A percentile compares a stretch with the other conserved stretches of the same genome.
Evolutionary conservation across 2,888 invertebrate species (phyloP).

Genomic region (Lasioglossum lativentre): DNA sequence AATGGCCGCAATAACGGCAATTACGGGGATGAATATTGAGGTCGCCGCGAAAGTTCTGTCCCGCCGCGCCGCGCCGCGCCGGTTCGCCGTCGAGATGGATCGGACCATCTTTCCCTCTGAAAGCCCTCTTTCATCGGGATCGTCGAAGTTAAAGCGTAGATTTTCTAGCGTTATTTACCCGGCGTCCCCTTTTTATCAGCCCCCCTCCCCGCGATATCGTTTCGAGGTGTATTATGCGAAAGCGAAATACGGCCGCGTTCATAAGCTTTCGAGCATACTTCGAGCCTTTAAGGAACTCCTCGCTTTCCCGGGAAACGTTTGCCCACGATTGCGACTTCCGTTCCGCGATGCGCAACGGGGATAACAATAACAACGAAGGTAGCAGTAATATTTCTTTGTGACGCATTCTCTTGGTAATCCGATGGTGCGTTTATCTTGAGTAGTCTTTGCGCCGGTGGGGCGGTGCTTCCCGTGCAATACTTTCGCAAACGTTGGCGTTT

Average conservation of each 20-base stretch:
- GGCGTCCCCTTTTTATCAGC: neutral
- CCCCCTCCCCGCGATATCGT: neutral
- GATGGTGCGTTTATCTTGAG: neutral
- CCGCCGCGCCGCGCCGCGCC: neutral
- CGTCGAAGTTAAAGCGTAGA: neutral
- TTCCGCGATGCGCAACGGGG: neutral
- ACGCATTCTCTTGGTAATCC: neutral
- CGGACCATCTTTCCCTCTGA: slow-evolving; percentile 9
- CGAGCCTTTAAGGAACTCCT: neutral
- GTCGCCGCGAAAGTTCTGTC: slow-evolving; percentile 18
- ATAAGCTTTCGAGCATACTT: neutral
- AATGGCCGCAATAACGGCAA: slow-evolving; percentile 38
- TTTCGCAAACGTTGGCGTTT: neutral
- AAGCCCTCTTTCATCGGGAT: slow-evolving; percentile 9
- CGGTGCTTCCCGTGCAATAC: neutral
- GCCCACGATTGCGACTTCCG: neutral
- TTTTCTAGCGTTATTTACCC: neutral
- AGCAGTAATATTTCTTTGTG: neutral
- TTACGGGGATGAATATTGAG: slow-evolving; percentile 40
- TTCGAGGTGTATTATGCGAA: neutral
- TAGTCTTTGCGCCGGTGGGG: neutral
- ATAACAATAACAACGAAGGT: neutral
- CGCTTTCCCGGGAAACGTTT: neutral
- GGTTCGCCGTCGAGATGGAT: neutral
- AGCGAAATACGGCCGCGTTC: neutral